Base-by-base conservation (phyloP, 2,888 invertebrate genomes). In the Belgica antarctica region DNA sequence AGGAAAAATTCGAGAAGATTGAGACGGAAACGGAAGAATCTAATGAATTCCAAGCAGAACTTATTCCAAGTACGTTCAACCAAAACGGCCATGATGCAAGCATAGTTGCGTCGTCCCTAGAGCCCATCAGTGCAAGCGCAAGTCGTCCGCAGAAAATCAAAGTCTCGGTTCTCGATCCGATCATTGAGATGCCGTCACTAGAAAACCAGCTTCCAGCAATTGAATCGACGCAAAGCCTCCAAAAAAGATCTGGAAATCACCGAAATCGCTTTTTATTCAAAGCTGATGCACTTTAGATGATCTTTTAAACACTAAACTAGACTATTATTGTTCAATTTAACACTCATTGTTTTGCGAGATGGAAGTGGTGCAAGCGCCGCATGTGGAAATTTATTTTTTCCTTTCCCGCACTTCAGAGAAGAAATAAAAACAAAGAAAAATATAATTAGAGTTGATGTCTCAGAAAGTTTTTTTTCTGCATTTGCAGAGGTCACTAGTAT, bases 181-280 rank as follows among this genome's bases (percentile, higher is more conserved):
- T 68, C 17, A 28, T 68, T 15, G 68, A 68, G 46, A 47, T 66
- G 28, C 65, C 65, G 31, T 62, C 34, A 8, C n/a, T 3, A 2
- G 34, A 63, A 10, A 47, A 47, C 25, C 46, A 65, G n/a, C 24
- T 25, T n/a, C 27, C 3, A 25, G 46, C 8, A 8, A 47, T 17
- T 19, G 17, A 57, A 57, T 28, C n/a, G 28, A 19, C 15, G 24
- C 68, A 57, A 19, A 68, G 34, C 47, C 28, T 68, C 28, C 52
- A 34, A 28, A 68, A 68, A 15, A 19, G 52, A 68, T 68, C 68
- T 25, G 57, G 57, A 57, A 68, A 46, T n/a, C 68, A 57, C 25
- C 28, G 68, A 68, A 68, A 24, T 19, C 68, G 68, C n/a, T 68
- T 68, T 27, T 68, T 68, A 57, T 68, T 68, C 57, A 52, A 31